A percentile compares a stretch with the other conserved stretches of the same genome.
Evolutionary conservation across 2,797 vertebrate species (phyloP).

Genomic region (Arvicola amphibius): DNA sequence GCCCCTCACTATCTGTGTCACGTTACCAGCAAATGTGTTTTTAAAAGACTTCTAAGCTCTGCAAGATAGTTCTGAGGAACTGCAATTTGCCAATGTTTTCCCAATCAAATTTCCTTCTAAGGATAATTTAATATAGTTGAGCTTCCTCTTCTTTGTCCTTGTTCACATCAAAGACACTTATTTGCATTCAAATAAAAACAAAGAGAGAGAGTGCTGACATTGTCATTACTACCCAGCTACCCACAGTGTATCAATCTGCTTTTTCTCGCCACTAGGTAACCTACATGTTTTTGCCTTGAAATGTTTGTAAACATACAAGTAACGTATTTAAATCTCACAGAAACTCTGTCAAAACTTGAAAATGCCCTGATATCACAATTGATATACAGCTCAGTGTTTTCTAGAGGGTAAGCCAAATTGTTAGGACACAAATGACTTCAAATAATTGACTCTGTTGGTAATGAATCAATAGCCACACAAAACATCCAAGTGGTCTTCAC

Average conservation of each 20-base stretch:
- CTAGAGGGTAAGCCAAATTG: not conserved
- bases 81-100: conserved; percentile 51
- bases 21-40: conserved; percentile 38
- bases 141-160: conserved; percentile 63
- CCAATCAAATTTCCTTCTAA: conserved; percentile 67
- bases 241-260: not conserved
- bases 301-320: not conserved
- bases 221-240: not conserved
- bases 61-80: conserved; percentile 37
- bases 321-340: conserved; percentile 23
- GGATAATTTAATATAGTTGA: conserved; percentile 55
- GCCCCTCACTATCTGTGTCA: conserved; percentile 31
- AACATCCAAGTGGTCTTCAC: not conserved
- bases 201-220: conserved; percentile 25
- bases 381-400: not conserved
- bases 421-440: conserved; percentile 13
- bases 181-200: conserved; percentile 49
- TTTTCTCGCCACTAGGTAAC: not conserved
- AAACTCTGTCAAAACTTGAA: conserved; percentile 33
- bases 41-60: conserved; percentile 14
- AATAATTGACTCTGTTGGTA: conserved; percentile 1
- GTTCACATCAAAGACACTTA: conserved; percentile 60
- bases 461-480: not conserved
- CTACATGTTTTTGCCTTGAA: not conserved
- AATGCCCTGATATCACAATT: not conserved